Evolutionary conservation across 2,113 vertebrate species (phyloP), one percentile per base, ranked within the genome.

Genomic region (Hymenochirus boettgeri): DNA sequence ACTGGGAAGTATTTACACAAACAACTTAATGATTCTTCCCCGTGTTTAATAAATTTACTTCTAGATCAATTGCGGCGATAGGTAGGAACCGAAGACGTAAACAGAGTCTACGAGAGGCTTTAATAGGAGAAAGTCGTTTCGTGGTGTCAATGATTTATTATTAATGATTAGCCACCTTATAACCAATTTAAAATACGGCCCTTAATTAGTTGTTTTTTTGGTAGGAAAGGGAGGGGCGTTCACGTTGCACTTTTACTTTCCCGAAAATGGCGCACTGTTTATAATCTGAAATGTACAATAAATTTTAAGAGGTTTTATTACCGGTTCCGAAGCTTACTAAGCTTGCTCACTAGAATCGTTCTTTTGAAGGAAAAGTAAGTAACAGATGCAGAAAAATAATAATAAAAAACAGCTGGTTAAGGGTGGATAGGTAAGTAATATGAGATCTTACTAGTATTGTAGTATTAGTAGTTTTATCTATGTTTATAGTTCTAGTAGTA

Each of bases 141-240:
- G 83, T 78, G 76, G 84, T 86, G 87, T 89, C 87, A 87, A 88
- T 90, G 88, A 92, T 92, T 92, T 89, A 90, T 90, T 84, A 85
- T 80, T 74, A 85, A 12, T 86, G 86, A 90, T 90, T 87, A 90
- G 83, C 80, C 8, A 72, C 83, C 86, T 90, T 85, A 89, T 88
- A 90, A 88, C 90, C 86, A 90, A 90, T 88, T 88, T 84, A 89
- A 88, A 90, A 87, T 86, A 86, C 85, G 86, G 84, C 77, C 79
- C 83, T n/a, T 88, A 88, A 90, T 90, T 88, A 89, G 85, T 83
- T n/a, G n/a, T n/a, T 33, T 90, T 87, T 88, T 83, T 79, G 82
- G 84, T 82, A 83, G 83, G 84, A 86, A 86, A 81, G 73, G 80
- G 81, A 77, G 76, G 83, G 12, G 80, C 77, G 77, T 79, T 72